Evolutionary conservation across 2,888 invertebrate species (phyloP), one percentile per base, ranked within the genome.

Genomic region (Hydropsyche betteni): DNA sequence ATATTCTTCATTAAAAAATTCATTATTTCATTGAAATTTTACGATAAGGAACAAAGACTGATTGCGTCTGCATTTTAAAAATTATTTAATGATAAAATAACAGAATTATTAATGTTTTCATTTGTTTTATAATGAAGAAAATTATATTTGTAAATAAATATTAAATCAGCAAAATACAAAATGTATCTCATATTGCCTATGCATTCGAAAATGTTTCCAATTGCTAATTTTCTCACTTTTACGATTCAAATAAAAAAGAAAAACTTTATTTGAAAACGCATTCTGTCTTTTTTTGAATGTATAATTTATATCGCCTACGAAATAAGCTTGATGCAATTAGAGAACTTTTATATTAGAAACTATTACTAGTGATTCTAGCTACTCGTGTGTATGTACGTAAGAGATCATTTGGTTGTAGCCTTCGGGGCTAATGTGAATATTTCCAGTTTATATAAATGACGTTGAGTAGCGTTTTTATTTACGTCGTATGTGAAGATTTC

Each of bases 161-260:
- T 38, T 52, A 68, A 77, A 77, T 77, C 77, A 77, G 77, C 77
- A 75, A 69, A 68, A 73, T 58, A 75, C 77, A 77, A 68, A 75
- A 75, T 72, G 77, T 77, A 77, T 77, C 77, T 77, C 77, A 77
- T 77, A 55, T 75, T 68, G 50, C 68, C 36, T 50, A 10, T 74
- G 52, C 61, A 33, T 61, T 36, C 10, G 55, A 55, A 70, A 53
- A 55, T 52, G 16, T 58, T 58, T 58, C 14, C 14, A 2, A 58
- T 58, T 44, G 24, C 14, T 58, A 58, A 24, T 58, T 58, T 58
- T 16, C 8, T 8, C 14, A 58, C 24, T 24, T 24, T 14, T 8
- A 5, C 16, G 24, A 58, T 16, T 53, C n/a, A 3, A 14, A 58
- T 24, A 58, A 5, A 16, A 58, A 58, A 24, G 16, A 58, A n/a